Percentiles rank a stretch among this genome's conserved stretches.
Evolutionary conservation across 2,888 invertebrate species (phyloP).

Genomic region (Gibbula magus): DNA sequence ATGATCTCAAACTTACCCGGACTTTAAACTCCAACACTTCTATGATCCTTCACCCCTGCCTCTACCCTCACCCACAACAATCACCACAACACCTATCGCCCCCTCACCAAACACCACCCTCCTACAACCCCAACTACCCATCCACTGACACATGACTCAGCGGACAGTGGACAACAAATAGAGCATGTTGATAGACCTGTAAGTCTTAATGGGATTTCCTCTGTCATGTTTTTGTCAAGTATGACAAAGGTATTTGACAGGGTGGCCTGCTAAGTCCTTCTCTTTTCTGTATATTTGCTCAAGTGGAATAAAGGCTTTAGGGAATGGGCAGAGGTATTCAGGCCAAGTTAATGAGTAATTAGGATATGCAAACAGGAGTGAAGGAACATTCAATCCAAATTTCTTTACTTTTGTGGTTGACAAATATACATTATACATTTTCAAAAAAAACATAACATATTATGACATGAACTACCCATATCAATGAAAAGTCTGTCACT

Average conservation of each 20-base stretch:
- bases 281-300: slow-evolving; percentile 20
- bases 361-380: too few relatives aligned
- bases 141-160: not conserved
- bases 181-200: slow-evolving; percentile 4
- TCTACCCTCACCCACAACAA: not conserved
- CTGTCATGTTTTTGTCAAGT: slow-evolving; percentile 6
- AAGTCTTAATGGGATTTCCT: not conserved
- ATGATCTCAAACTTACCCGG: too few relatives aligned
- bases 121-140: not conserved
- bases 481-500: too few relatives aligned
- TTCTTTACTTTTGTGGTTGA: too few relatives aligned
- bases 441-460: too few relatives aligned
- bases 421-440: too few relatives aligned
- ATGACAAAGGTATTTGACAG: not conserved
- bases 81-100: not conserved
- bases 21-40: too few relatives aligned
- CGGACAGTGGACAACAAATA: not conserved
- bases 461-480: too few relatives aligned
- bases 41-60: too few relatives aligned
- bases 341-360: not conserved
- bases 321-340: too few relatives aligned
- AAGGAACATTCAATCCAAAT: too few relatives aligned
- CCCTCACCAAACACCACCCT: not conserved
- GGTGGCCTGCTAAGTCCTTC: slow-evolving; percentile 6
- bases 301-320: slow-evolving; percentile 5